Base-by-base conservation (phyloP, 2,113 vertebrate genomes). In the Cyrtonyx montezumae region DNA sequence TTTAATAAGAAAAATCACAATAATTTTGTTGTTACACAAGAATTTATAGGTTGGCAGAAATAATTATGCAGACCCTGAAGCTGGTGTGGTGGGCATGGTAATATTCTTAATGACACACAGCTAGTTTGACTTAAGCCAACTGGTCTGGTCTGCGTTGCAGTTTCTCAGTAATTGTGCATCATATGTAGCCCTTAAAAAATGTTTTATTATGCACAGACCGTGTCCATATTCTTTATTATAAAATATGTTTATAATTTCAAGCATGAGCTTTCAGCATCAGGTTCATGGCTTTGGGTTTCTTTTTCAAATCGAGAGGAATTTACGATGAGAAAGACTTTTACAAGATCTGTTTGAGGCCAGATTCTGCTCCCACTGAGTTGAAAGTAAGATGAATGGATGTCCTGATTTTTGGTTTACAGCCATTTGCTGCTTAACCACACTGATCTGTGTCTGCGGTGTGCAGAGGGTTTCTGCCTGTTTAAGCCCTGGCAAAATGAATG, bases 11-110 rank as follows among this genome's bases (percentile, higher is more conserved):
- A 98, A 98, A 98, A 98, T 97, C 97, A 97, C 97, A 98, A 97
- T 97, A 96, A 98, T 98, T 98, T 97, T 97, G 95, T 97, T 97
- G 97, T 98, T 98, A 98, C 98, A 98, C 97, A 97, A 94, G 98
- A 98, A 99, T 98, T 97, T 98, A 98, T 98, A 96, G 98, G 98
- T 97, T 98, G 98, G 98, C 98, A 98, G 98, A 97, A 99, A 99
- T 98, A 98, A 98, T 99, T 98, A 98, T 93, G 95, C 94, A 97
- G 97, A 96, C 98, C 98, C 97, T 95, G 98, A 97, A 98, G 99
- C 98, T 98, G 96, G 67, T 76, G 66, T 93, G 96, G 79, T 95
- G 96, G 94, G 94, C 94, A 11, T 84, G 42, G 88, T 51, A 90
- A 88, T 93, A 94, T 85, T 91, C 94, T 97, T 95, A 95, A 94